Conservation (phyloP, 1,140 invertebrate genomes). For the Drosophila sproati region DNA sequence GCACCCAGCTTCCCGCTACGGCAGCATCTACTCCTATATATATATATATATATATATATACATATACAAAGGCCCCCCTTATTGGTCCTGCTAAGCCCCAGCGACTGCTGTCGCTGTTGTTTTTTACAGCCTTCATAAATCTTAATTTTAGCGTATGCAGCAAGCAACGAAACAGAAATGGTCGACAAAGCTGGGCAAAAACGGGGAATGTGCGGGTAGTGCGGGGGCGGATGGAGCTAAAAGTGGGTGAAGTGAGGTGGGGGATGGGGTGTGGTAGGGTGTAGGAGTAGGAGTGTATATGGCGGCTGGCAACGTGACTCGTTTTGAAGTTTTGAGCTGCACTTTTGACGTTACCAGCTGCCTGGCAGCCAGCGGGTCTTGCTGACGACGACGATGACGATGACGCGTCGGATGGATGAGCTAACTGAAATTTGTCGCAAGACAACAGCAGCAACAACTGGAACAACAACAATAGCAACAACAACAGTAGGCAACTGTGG, state of each 20-base stretch:
- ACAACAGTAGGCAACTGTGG: constrained; percentile 9
- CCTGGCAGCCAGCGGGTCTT: constrained; percentile 25
- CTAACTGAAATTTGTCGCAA: constrained; percentile 81
- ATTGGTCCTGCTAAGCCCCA: not conserved
- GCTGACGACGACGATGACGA: constrained; percentile 9
- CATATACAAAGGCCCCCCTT: not conserved
- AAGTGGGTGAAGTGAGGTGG: not conserved
- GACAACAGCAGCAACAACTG: constrained; percentile 38
- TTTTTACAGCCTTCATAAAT: constrained; percentile 81
- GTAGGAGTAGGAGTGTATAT: not conserved
- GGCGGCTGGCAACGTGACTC: constrained; percentile 64
- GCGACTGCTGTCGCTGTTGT: constrained; percentile 67
- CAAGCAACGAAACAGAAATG: constrained; percentile 42
- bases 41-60: not conserved
- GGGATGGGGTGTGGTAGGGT: too few species aligned
- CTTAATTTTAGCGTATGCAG: constrained; percentile 80
- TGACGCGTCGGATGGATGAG: constrained; percentile 64
- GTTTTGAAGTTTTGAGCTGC: constrained; percentile 80
- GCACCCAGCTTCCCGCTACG: not conserved
- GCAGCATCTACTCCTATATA: not conserved
- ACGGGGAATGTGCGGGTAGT: constrained; percentile 17
- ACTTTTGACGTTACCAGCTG: constrained; percentile 75
- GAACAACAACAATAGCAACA: constrained; percentile 30
- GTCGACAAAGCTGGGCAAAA: constrained; percentile 24
- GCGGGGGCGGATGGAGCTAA: constrained; percentile 16